These are phyloP conservation scores for Stegodyphus mimosarum DNA, from an alignment of 1,140 invertebrate species.

Conservation along the genomic window DNA sequence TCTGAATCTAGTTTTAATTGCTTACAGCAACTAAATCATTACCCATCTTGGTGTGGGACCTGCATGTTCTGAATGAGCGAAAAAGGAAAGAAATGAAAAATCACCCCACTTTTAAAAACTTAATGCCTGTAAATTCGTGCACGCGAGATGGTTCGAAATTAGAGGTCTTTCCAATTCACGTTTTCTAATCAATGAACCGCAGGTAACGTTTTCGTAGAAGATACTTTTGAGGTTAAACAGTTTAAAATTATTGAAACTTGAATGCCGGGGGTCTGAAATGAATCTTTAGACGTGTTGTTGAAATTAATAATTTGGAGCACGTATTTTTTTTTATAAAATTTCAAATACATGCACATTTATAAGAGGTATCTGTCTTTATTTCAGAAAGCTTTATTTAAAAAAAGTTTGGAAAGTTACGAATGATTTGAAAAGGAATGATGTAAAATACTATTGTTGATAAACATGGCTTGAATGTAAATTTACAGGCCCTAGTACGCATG, in stretches of 20 bases:
- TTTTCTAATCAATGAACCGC: conserved; percentile 20
- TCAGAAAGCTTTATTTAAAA: too few species aligned
- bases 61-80: neutral
- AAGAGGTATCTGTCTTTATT: too few species aligned
- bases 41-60: neutral
- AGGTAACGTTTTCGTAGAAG: neutral
- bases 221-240: too few species aligned
- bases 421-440: too few species aligned
- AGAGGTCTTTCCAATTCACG: conserved; percentile 16
- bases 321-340: too few species aligned
- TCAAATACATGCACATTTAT: too few species aligned
- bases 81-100: conserved; percentile 20
- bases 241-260: conserved; percentile 36
- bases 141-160: neutral
- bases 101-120: conserved; percentile 23
- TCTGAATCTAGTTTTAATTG: conserved; percentile 37
- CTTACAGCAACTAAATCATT: conserved; percentile 31
- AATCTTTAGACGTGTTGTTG: too few species aligned
- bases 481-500: too few species aligned
- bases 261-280: neutral
- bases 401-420: too few species aligned
- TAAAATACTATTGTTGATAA: too few species aligned
- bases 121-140: neutral
- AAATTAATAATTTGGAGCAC: too few species aligned
- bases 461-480: too few species aligned